Percentiles rank a stretch among this genome's conserved stretches.
These are phyloP conservation scores for Halictus quadricinctus DNA, from an alignment of 2,888 invertebrate genomes.

Conservation along the genomic window DNA sequence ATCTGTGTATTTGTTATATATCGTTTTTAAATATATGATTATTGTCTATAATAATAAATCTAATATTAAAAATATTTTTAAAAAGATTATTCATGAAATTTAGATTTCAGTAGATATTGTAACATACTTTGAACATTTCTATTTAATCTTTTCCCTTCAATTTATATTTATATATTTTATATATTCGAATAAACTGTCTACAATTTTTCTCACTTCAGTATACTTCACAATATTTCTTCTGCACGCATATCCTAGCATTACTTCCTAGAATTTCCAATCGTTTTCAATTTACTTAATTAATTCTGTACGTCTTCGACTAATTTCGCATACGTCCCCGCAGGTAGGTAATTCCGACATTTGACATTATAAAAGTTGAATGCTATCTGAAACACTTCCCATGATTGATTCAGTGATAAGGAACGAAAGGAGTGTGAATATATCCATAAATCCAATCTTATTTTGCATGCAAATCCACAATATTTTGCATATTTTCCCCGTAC, in stretches of 20 bases:
- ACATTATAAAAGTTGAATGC: constrained; percentile 6
- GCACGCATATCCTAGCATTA: background rate
- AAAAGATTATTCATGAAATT: background rate
- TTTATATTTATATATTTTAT: background rate
- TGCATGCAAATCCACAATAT: constrained; percentile 7
- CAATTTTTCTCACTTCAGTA: background rate
- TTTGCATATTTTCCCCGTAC: background rate
- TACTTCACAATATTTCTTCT: background rate
- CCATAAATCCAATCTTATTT: constrained; percentile 10
- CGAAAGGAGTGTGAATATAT: constrained; percentile 13
- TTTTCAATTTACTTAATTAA: background rate
- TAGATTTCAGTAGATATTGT: background rate
- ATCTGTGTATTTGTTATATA: background rate
- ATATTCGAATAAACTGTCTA: background rate
- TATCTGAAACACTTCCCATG: background rate
- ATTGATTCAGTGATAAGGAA: background rate
- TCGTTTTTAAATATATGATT: background rate
- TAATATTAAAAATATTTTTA: too few relatives aligned
- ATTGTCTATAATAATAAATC: too few relatives aligned
- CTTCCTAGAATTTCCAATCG: background rate
- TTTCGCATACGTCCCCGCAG: background rate
- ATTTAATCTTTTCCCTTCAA: background rate
- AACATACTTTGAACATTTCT: too few relatives aligned
- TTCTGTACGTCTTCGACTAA: background rate
- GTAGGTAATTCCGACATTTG: background rate